Conservation (phyloP, 2,888 invertebrate species). For the Esperia sulphurella region DNA sequence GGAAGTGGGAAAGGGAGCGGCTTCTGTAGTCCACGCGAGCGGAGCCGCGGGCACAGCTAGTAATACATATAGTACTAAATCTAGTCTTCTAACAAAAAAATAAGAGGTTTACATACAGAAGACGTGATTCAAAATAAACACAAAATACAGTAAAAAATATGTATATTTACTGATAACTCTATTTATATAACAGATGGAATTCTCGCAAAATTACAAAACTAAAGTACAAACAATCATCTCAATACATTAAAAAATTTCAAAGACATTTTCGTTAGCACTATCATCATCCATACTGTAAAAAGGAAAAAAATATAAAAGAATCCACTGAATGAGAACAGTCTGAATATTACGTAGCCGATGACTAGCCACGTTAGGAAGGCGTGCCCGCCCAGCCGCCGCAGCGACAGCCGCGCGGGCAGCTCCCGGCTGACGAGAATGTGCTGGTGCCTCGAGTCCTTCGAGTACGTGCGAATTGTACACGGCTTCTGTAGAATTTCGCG, state of each 20-base stretch:
- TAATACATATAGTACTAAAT: too few species aligned
- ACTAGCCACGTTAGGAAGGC: conserved; percentile 76
- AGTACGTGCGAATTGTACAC: conserved; percentile 79
- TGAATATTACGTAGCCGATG: conserved; percentile 72
- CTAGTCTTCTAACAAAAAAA: too few species aligned
- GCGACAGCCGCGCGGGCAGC: conserved; percentile 83
- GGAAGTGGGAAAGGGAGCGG: too few species aligned
- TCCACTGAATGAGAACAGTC: conserved; percentile 74
- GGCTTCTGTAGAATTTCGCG: conserved; percentile 83
- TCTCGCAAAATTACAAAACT: background rate
- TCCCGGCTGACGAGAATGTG: conserved; percentile 76
- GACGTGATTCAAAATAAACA: too few species aligned
- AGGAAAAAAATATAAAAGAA: conserved; percentile 67
- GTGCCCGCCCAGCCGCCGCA: conserved; percentile 83
- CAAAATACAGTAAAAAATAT: background rate
- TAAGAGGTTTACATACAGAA: too few species aligned
- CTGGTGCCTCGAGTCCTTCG: conserved; percentile 79
- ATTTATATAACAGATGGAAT: too few species aligned
- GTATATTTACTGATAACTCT: background rate
- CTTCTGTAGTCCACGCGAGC: too few species aligned
- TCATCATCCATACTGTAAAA: conserved; percentile 63
- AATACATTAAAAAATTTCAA: conserved; percentile 51
- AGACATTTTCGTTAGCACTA: conserved; percentile 70
- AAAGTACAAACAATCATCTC: background rate
- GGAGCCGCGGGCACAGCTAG: too few species aligned